Base-by-base conservation (phyloP, 2,113 vertebrate genomes). In the Desmodus rotundus region DNA sequence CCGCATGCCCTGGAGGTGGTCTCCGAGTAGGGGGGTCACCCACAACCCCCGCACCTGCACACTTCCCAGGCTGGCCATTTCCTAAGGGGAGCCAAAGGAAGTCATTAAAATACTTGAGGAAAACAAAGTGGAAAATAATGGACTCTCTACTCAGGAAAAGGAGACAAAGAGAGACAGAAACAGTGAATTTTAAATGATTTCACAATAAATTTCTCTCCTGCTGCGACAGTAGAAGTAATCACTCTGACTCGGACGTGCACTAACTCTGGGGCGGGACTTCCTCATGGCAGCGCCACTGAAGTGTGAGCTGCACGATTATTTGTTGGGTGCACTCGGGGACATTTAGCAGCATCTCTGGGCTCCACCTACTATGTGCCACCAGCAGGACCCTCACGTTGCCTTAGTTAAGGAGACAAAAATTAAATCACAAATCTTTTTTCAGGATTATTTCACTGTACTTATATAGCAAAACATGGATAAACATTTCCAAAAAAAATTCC, bases 81-180 rank as follows among this genome's bases (percentile, higher is more conserved):
- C 82, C 87, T 56, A 43, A n/a, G 65, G 4, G 8, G 58, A 80
- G 24, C 15, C 24, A 91, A 80, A 58, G 33, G 5, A 76, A 94
- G 26, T 56, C 85, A 77, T 76, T 80, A 74, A 89, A 94, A 91
- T 36, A 28, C 45, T 14, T 52, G 52, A 93, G n/a, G 54, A 93
- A 95, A 86, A 80, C 65, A 87, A 84, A 87, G 28, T 56, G 16
- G 65, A 74, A 93, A 84, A n/a, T 45, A 86, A 80, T 61, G 43
- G 81, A 61, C 38, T 80, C 63, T 83, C 45, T 43, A 33, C 67
- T 77, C 52, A 17, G 17, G 26, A 54, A 36, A 83, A 20, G 52
- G 33, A 56, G 11, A 15, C 16, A 19, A 43, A 31, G 3, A 83
- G 16, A 58, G 14, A 47, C 14, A 43, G 38, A 73, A 63, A 63